Conservation (phyloP, 1,140 invertebrate species). For the Coelopa frigida region DNA sequence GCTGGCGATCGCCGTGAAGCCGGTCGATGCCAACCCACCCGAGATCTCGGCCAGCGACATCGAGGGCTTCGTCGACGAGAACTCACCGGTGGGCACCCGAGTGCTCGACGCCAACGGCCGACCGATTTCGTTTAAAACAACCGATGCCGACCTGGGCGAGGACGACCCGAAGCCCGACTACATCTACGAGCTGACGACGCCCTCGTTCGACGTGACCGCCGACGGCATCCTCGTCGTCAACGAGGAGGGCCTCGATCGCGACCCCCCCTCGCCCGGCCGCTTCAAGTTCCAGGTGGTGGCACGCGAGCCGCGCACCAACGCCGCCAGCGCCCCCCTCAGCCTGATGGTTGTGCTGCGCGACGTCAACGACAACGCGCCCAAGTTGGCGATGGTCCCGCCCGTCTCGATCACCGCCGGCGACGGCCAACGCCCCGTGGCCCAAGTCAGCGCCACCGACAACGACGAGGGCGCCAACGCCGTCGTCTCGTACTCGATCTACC, state of each 20-base stretch:
- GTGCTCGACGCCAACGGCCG: constrained; percentile 60
- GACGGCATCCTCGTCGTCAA: constrained; percentile 69
- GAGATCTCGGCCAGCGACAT: constrained; percentile 61
- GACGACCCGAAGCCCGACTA: constrained; percentile 68
- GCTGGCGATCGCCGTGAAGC: constrained; percentile 70
- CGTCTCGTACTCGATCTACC: constrained; percentile 76
- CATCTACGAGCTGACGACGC: constrained; percentile 75
- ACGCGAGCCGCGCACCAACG: constrained; percentile 66
- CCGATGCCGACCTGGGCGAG: constrained; percentile 74
- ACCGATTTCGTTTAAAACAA: constrained; percentile 65
- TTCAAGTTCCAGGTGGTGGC: constrained; percentile 75
- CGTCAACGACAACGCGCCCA: constrained; percentile 78
- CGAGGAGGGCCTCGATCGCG: constrained; percentile 76
- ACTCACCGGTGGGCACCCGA: constrained; percentile 73
- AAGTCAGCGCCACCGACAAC: constrained; percentile 75
- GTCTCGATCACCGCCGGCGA: constrained; percentile 76
- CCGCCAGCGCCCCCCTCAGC: constrained; percentile 71
- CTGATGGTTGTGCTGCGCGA: constrained; percentile 71
- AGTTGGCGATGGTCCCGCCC: constrained; percentile 65
- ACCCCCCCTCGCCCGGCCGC: constrained; percentile 75
- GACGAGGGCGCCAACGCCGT: constrained; percentile 77
- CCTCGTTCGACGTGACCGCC: constrained; percentile 70
- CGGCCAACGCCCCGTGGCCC: constrained; percentile 64
- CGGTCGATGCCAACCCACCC: constrained; percentile 78
- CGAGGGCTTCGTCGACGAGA: constrained; percentile 78